A percentile compares a stretch with the other conserved stretches of the same genome.
Evolutionary conservation across 2,888 invertebrate genomes (phyloP).

Genomic region (Luperina nickerlii): DNA sequence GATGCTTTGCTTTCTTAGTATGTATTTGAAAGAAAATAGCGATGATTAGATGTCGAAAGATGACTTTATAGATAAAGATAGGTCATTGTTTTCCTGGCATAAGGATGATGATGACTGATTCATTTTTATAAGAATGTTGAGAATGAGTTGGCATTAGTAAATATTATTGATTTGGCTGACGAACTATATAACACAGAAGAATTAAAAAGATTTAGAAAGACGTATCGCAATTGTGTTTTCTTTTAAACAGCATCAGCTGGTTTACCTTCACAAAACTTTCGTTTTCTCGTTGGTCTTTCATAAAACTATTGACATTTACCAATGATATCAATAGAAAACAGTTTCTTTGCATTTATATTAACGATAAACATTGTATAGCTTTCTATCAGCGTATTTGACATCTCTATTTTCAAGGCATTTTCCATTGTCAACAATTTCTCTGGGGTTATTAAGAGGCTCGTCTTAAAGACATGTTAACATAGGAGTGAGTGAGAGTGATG

Average conservation of each 20-base stretch:
- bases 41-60: slow-evolving; percentile 6
- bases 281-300: slow-evolving; percentile 11
- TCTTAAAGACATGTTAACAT: slow-evolving; percentile 51
- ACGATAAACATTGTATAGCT: slow-evolving; percentile 30
- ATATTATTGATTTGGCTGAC: background rate
- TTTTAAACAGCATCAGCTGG: background rate
- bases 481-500: slow-evolving; percentile 43
- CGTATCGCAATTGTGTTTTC: background rate
- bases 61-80: slow-evolving; percentile 6
- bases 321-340: slow-evolving; percentile 34
- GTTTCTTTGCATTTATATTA: slow-evolving; percentile 29
- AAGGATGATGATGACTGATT: background rate
- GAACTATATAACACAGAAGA: background rate
- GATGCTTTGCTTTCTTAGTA: slow-evolving; percentile 16
- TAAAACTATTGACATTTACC: slow-evolving; percentile 26
- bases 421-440: slow-evolving; percentile 57
- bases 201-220: background rate
- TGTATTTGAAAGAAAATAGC: slow-evolving; percentile 13
- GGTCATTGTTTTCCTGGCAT: background rate
- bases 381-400: slow-evolving; percentile 32
- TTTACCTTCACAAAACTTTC: slow-evolving; percentile 23
- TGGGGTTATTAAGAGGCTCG: slow-evolving; percentile 36
- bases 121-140: background rate
- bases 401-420: slow-evolving; percentile 39
- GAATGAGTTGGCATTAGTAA: background rate